Conservation (phyloP, 2,888 invertebrate genomes). For the Notodonta dromedarius region DNA sequence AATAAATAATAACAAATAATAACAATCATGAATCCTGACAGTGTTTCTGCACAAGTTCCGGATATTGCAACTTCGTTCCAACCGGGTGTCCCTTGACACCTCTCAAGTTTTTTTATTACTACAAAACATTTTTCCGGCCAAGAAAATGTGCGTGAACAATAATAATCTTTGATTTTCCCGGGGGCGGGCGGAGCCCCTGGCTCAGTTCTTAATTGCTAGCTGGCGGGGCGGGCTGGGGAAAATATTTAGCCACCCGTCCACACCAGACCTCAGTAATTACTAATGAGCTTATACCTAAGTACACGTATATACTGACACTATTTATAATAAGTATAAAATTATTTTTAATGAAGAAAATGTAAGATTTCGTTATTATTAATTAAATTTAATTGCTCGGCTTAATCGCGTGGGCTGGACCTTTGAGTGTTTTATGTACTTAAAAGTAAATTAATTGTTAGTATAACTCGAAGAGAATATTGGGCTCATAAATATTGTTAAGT, state of each 20-base stretch:
- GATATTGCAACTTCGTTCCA: no score
- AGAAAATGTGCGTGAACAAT: slow-evolving; percentile 71
- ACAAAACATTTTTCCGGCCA: slow-evolving; percentile 50
- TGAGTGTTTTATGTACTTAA: slow-evolving; percentile 3
- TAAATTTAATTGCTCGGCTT: slow-evolving; percentile 28
- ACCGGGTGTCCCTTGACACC: no score
- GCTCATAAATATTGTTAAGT: no score
- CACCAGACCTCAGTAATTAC: slow-evolving; percentile 74
- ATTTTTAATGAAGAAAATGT: slow-evolving; percentile 43
- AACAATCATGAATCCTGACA: no score
- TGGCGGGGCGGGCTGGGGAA: slow-evolving; percentile 52
- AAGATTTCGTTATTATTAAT: slow-evolving; percentile 32
- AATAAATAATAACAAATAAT: no score
- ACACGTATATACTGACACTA: slow-evolving; percentile 44
- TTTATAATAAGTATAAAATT: slow-evolving; percentile 27
- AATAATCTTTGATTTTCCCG: slow-evolving; percentile 74
- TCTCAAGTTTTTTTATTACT: no score
- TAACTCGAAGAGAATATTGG: not conserved
- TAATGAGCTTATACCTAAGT: slow-evolving; percentile 74
- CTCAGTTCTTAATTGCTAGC: slow-evolving; percentile 73
- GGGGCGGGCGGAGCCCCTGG: slow-evolving; percentile 55
- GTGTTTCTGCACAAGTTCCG: no score
- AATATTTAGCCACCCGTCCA: slow-evolving; percentile 78
- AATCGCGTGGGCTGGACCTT: slow-evolving; percentile 22
- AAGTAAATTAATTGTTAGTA: not conserved